These are phyloP conservation scores for Erythrocercus mccallii DNA, from an alignment of 2,113 vertebrate genomes.

Conservation along the genomic window DNA sequence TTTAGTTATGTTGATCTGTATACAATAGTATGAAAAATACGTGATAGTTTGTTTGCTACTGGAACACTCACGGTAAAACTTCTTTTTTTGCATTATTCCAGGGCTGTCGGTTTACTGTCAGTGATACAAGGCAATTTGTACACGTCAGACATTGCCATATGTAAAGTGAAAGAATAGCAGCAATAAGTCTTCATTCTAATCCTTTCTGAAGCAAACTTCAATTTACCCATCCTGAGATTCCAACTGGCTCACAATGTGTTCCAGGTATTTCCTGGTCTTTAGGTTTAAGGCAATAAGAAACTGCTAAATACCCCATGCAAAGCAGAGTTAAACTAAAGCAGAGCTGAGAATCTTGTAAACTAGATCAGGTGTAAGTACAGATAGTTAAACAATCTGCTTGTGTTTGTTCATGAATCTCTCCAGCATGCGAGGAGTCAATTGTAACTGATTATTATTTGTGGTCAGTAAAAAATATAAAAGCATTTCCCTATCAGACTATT, in stretches of 20 bases:
- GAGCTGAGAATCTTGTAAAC: neutral
- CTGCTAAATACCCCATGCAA: neutral
- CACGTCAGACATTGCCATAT: accelerated
- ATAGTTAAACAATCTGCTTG: neutral
- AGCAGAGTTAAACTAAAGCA: neutral
- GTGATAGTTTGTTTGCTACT: neutral
- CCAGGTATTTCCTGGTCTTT: neutral
- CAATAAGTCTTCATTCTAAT: neutral
- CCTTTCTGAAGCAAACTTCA: neutral
- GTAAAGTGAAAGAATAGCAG: neutral
- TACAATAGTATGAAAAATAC: neutral
- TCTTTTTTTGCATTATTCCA: neutral
- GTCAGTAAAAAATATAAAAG: neutral
- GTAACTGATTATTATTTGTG: neutral
- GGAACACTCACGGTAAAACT: neutral
- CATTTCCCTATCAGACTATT: neutral
- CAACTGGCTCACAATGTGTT: neutral
- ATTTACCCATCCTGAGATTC: neutral
- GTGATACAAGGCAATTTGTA: neutral
- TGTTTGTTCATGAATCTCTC: neutral
- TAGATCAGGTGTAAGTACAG: neutral
- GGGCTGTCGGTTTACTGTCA: neutral
- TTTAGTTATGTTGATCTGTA: neutral
- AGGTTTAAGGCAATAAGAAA: neutral
- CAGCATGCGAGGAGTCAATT: neutral